phyloP scores from a whole-genome alignment of 2,797 vertebrate genomes.

The Peromyscus attwateri region DNA sequence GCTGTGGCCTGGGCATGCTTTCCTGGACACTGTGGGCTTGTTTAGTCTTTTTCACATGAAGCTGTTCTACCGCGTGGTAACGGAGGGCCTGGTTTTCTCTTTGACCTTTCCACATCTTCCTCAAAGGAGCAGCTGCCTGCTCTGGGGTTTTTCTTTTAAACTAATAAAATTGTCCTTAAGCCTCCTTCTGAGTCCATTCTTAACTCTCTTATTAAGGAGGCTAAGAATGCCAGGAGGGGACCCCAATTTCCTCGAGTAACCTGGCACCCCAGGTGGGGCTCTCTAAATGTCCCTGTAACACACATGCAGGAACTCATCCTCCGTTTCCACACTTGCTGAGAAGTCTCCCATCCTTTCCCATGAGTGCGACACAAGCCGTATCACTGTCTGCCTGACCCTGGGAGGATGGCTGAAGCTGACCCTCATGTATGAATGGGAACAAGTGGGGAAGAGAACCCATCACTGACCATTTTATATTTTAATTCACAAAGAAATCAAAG shows the following conservation, averaged over 20 bases:
- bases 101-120: background rate
- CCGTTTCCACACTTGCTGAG: background rate
- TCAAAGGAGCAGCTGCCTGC: background rate
- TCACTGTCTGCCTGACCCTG: background rate
- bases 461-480: background rate
- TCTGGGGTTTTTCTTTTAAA: background rate
- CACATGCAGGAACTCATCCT: too few species aligned
- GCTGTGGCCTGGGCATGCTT: background rate
- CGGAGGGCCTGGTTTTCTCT: background rate
- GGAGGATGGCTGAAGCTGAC: background rate
- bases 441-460: background rate
- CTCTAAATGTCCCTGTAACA: background rate
- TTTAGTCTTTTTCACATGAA: background rate
- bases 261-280: background rate
- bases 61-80: background rate
- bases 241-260: background rate
- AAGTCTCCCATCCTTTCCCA: background rate
- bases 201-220: background rate
- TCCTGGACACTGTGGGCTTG: background rate
- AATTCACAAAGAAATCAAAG: background rate
- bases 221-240: background rate
- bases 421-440: background rate
- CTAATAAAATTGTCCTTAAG: background rate
- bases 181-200: background rate
- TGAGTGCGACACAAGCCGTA: background rate